Percentiles rank a stretch among this genome's conserved stretches.
phyloP scores from a whole-genome alignment of 1,140 invertebrate genomes.

The Scaptomyza montana region DNA sequence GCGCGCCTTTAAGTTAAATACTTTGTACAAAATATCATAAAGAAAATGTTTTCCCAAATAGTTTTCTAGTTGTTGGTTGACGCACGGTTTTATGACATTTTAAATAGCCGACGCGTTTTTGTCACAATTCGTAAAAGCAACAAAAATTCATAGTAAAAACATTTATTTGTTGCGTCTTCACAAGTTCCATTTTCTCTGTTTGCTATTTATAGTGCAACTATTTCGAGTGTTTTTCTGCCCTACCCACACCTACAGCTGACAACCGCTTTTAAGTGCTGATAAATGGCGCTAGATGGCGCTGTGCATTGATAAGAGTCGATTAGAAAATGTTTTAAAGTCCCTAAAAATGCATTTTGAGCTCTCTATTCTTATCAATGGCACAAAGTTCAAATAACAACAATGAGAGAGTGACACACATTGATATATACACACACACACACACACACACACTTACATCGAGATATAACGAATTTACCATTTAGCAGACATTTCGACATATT shows the following conservation, averaged over 20 bases:
- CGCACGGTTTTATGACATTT: constrained; percentile 44
- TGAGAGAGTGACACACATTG: constrained; percentile 36
- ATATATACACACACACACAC: constrained; percentile 7
- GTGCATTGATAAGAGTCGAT: constrained; percentile 32
- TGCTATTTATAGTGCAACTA: constrained; percentile 58
- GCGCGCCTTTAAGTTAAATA: constrained; percentile 20
- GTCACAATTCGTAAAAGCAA: constrained; percentile 12
- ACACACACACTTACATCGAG: neutral
- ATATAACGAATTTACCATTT: constrained; percentile 29
- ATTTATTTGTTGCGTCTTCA: constrained; percentile 23
- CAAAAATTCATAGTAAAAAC: constrained; percentile 1
- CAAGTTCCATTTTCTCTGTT: constrained; percentile 6
- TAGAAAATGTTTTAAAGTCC: constrained; percentile 1
- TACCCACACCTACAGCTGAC: neutral
- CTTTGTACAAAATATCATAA: constrained; percentile 7
- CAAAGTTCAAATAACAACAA: constrained; percentile 36
- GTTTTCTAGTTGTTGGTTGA: constrained; percentile 30
- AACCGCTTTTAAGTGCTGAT: constrained; percentile 37
- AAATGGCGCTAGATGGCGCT: constrained; percentile 47
- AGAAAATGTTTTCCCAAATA: constrained; percentile 35
- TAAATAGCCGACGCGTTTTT: constrained; percentile 40
- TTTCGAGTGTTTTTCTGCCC: constrained; percentile 45
- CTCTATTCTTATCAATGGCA: constrained; percentile 20
- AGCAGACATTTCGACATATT: constrained; percentile 36
- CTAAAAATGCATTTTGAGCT: constrained; percentile 11